Conservation (phyloP, 2,888 invertebrate genomes). For the Conchocele bisecta region DNA sequence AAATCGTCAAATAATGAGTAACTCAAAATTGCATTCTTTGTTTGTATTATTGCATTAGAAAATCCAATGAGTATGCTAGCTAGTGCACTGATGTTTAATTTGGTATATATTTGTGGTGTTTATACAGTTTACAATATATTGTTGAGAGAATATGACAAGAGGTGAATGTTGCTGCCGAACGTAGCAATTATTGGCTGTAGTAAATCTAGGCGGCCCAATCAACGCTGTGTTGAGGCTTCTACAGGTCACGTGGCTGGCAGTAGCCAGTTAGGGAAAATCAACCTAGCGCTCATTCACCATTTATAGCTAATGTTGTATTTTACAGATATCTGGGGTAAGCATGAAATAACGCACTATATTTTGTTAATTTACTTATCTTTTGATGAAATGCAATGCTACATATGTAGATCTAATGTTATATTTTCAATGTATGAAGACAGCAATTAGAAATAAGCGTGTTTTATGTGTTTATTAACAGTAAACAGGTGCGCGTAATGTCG, state of each 20-base stretch:
- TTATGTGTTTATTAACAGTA: background rate
- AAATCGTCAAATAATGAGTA: too few species aligned
- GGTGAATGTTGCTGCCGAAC: background rate
- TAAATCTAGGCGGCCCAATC: constrained; percentile 19
- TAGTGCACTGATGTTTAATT: too few species aligned
- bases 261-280: constrained; percentile 42
- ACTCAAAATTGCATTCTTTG: too few species aligned
- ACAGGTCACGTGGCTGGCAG: constrained; percentile 42
- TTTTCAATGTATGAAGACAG: too few species aligned
- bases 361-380: background rate
- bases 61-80: too few species aligned
- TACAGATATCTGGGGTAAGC: constrained; percentile 5
- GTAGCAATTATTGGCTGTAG: constrained; percentile 42
- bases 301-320: constrained; percentile 68
- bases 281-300: constrained; percentile 80
- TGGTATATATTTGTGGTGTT: too few species aligned
- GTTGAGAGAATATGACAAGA: constrained; percentile 1
- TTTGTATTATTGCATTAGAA: too few species aligned
- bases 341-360: background rate
- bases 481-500: constrained; percentile 35
- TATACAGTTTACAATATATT: too few species aligned
- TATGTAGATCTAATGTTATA: too few species aligned
- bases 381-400: too few species aligned
- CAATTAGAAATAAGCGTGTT: background rate
- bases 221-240: constrained; percentile 2